Evolutionary conservation across 2,888 invertebrate genomes (phyloP).

Genomic region (Druceiella hillmani): DNA sequence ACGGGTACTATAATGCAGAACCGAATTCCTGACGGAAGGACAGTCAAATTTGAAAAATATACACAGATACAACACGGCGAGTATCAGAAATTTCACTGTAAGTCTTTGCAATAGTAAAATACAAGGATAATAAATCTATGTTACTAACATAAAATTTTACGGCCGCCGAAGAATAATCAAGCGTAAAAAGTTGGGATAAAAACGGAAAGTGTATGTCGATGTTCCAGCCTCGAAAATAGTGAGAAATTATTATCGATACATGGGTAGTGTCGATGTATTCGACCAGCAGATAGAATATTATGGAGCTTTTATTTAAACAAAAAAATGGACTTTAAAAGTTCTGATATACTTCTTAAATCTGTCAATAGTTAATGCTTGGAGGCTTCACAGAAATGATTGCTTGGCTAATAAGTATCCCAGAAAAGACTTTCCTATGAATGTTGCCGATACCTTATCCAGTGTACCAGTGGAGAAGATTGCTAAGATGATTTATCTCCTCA

Average conservation of each 20-base stretch:
- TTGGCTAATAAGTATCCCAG: too few species aligned
- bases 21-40: conserved; percentile 7
- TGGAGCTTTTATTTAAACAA: conserved; percentile 26
- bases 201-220: conserved; percentile 15
- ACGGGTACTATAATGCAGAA: conserved; percentile 14
- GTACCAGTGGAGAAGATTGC: too few species aligned
- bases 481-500: too few species aligned
- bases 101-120: conserved; percentile 16
- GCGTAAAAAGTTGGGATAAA: conserved; percentile 22
- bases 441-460: too few species aligned
- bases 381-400: conserved; percentile 24
- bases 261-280: conserved; percentile 22
- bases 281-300: conserved; percentile 26
- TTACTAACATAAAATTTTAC: conserved; percentile 21
- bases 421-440: too few species aligned
- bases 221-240: conserved; percentile 20
- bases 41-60: conserved; percentile 8
- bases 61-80: conserved; percentile 8
- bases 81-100: conserved; percentile 9
- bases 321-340: conserved; percentile 28
- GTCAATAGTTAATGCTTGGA: conserved; percentile 25
- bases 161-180: conserved; percentile 2
- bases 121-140: conserved; percentile 22
- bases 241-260: conserved; percentile 20
- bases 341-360: conserved; percentile 26